These are phyloP conservation scores for Corydoras sp. DNA, from an alignment of 2,113 vertebrate species.

Conservation along the genomic window DNA sequence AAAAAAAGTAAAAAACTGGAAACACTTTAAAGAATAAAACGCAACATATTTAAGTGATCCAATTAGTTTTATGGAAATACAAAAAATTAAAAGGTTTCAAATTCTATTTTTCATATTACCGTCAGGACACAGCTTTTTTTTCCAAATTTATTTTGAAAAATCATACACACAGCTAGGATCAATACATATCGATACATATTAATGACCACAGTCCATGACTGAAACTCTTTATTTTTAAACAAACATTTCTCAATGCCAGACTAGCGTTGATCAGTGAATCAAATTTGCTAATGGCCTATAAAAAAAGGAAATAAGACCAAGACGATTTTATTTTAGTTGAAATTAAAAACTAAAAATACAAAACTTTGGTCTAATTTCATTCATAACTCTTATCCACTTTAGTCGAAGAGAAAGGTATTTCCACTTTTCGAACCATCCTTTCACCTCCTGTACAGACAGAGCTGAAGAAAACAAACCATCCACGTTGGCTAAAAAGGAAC, in stretches of 20 bases:
- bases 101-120: too few relatives aligned
- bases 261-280: conserved; percentile 50
- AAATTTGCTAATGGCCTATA: conserved; percentile 33
- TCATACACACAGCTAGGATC: conserved; percentile 73
- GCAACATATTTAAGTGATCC: too few relatives aligned
- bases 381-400: conserved; percentile 55
- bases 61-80: too few relatives aligned
- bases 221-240: conserved; percentile 61
- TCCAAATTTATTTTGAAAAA: conserved; percentile 75
- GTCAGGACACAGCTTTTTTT: conserved; percentile 42
- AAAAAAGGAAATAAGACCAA: conserved; percentile 41
- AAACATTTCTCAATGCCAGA: conserved; percentile 47
- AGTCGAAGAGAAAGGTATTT: conserved; percentile 15
- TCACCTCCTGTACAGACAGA: conserved; percentile 44
- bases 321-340: conserved; percentile 52
- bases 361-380: conserved; percentile 76
- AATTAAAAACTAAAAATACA: conserved; percentile 64
- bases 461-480: conserved; percentile 45
- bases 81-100: too few relatives aligned
- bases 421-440: conserved; percentile 7
- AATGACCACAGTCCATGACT: conserved; percentile 70
- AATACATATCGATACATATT: conserved; percentile 72
- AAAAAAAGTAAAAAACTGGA: too few relatives aligned
- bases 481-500: conserved; percentile 52
- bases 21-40: too few relatives aligned